Base-by-base conservation (phyloP, 2,113 vertebrate species). In the Menura novaehollandiae region DNA sequence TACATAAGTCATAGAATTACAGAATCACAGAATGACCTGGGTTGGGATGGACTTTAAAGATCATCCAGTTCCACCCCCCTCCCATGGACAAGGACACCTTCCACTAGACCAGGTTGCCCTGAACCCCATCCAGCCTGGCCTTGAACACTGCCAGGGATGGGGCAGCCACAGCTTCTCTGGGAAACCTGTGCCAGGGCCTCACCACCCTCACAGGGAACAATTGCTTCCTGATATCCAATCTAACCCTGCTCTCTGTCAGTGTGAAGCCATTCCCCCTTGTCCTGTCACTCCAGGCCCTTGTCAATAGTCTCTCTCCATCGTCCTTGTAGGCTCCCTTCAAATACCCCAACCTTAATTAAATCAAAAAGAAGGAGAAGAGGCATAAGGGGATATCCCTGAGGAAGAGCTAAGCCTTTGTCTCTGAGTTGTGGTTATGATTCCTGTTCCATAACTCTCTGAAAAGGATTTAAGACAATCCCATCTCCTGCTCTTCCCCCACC, bases 141-240 rank as follows among this genome's bases (percentile, higher is more conserved):
- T 43, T 0, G 27, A 0, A 10, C 33, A 59, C 2, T 74, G 0
- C 32, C 76, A 81, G 59, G 22, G 12, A 44, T 58, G 32, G 12
- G 10, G 32, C 43, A 88, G 35, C 49, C 85, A 41, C 75, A 72
- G 35, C 35, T 88, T 0, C 58, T 80, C 75, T 80, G 51, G 26
- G 3, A 1, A 58, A 1, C 26, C 32, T 51, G 26, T 64, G 27
- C 27, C 76, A 66, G 32, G 27, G 22, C 22, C 10, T 44, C 44
- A 0, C 0, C 59, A 59, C 12, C 33, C 44, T 59, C 77, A 51
- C 12, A 44, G 15, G 18, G 7, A 52, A 39, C 0, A 59, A n/a
- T 44, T 59, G 15, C 6, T 66, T 13, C 59, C 19, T 2, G 0
- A 24, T 59, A 52, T 21, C 19, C 7, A 2, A n/a, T 7, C 19